Evolutionary conservation across 2,888 invertebrate species (phyloP), one percentile per base, ranked within the genome.

Genomic region (Drosophila paracracens): DNA sequence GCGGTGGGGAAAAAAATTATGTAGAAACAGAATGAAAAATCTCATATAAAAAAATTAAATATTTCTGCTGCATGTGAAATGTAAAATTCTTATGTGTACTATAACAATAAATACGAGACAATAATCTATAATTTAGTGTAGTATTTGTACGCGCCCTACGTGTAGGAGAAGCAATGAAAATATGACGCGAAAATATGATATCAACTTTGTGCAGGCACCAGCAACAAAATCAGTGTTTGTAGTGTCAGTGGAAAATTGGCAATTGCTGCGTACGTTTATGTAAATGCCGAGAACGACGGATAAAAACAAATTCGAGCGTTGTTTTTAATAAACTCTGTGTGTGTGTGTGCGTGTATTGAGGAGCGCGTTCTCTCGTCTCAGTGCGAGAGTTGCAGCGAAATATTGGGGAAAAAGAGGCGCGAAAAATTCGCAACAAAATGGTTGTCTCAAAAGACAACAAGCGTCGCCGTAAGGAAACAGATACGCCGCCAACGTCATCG

Each of bases 371-470:
- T 46, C 70, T 64, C 72, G 46, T 57, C 72, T 58, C 31, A 48
- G 40, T 48, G 27, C 48, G 63, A 50, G 52, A 68, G 65, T 66
- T 62, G 54, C 51, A 67, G 56, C 60, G 25, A 62, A 74, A 68
- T 79, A 71, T 82, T 82, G 74, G 71, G 73, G 74, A 79, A 86
- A 80, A 82, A 86, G 85, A 90, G 89, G 85, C 85, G 85, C 90
- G 84, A 86, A 86, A 85, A 89, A 63, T 81, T 87, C 57, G 84
- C 85, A 64, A 85, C 86, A 90, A 92, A 91, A 93, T 93, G 93
- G 93, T 93, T 89, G 93, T 93, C 78, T 93, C 93, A 63, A 92
- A 92, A 92, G 92, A 92, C 84, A 91, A 91, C 87, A 93, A 93
- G 91, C 92, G 92, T 80, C 92, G 92, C 74, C 88, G 92, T 76